Evolutionary conservation across 92 coral and sea anemone species (phyloP).

Genomic region (Micromussa lordhowensis): DNA sequence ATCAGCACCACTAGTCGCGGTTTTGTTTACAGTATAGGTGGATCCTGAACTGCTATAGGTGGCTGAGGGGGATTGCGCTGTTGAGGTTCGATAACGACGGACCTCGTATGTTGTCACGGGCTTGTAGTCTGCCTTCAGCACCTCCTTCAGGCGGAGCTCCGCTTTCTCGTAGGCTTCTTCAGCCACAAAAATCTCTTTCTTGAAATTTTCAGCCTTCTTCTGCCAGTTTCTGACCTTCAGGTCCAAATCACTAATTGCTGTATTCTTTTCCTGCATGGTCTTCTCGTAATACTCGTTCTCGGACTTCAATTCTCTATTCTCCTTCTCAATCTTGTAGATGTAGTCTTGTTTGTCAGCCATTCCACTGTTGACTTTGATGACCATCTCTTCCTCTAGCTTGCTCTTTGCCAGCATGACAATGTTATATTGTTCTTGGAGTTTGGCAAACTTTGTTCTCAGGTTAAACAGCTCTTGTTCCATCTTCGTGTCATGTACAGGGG

Average conservation of each 20-base stretch:
- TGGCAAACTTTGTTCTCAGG: conserved; percentile 28
- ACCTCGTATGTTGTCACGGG: conserved; percentile 59
- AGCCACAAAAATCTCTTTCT: conserved; percentile 56
- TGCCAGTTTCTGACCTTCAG: conserved; percentile 38
- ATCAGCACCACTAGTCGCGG: neutral
- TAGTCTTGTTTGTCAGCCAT: conserved; percentile 62
- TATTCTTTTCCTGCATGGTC: conserved; percentile 52
- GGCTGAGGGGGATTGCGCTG: neutral
- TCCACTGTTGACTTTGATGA: conserved; percentile 45
- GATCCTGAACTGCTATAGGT: conserved; percentile 1
- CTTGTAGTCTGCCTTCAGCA: conserved; percentile 46
- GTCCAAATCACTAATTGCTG: conserved; percentile 51
- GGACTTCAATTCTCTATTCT: conserved; percentile 64
- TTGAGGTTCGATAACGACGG: conserved; percentile 20
- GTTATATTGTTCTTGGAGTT: conserved; percentile 56
- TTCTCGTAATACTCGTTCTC: conserved; percentile 52
- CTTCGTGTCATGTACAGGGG: conserved; percentile 10
- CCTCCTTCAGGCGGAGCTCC: conserved; percentile 60
- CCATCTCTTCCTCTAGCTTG: conserved; percentile 62
- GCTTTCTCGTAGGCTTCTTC: conserved; percentile 71
- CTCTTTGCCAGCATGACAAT: conserved; percentile 35
- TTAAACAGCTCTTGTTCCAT: conserved; percentile 25
- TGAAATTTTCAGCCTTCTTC: conserved; percentile 44
- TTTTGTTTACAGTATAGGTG: neutral
- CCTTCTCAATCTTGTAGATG: conserved; percentile 68